Conservation (phyloP, 2,113 vertebrate genomes). For the Zosterops japonicus region DNA sequence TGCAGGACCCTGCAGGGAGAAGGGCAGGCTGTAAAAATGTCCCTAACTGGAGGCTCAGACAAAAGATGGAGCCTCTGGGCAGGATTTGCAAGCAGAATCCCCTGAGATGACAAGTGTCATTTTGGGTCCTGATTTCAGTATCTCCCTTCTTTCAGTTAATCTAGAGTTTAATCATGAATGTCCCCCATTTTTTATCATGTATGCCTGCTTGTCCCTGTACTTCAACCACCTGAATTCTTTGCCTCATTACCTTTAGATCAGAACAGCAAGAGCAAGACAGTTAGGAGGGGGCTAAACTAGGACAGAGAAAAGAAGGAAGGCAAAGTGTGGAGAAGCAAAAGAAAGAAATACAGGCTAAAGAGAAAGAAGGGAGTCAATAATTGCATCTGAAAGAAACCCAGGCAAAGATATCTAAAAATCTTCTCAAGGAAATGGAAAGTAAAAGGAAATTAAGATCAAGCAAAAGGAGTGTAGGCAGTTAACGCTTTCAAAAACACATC, state of each 20-base stretch:
- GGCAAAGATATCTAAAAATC: background rate
- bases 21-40: background rate
- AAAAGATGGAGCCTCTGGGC: background rate
- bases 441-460: slow-evolving; percentile 49
- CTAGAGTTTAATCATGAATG: background rate
- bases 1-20: background rate
- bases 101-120: background rate
- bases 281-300: background rate
- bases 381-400: background rate
- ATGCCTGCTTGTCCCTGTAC: background rate
- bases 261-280: background rate
- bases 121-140: background rate
- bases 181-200: background rate
- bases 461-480: background rate
- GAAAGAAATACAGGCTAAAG: background rate
- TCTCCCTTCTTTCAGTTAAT: background rate
- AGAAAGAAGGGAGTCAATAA: background rate
- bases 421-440: slow-evolving; percentile 3
- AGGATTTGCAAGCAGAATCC: background rate
- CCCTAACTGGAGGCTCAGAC: background rate
- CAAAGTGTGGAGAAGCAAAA: background rate
- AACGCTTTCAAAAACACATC: slow-evolving; percentile 34
- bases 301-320: background rate
- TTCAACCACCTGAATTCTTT: background rate
- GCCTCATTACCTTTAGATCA: background rate